Conservation (phyloP, 2,888 invertebrate genomes). For the Parnassius orleans region DNA sequence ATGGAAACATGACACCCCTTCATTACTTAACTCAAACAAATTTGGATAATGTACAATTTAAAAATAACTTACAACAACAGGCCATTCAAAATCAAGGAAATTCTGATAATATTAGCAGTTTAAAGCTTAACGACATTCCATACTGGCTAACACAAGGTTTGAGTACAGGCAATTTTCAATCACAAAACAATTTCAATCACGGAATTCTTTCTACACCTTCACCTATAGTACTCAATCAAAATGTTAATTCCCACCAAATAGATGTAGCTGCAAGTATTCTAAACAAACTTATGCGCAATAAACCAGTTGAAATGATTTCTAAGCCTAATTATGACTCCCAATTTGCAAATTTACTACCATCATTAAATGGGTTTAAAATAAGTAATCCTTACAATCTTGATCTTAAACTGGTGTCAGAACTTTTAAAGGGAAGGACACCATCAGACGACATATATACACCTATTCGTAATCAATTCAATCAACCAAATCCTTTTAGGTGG, state of each 20-base stretch:
- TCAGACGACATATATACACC: slow-evolving; percentile 58
- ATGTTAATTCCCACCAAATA: slow-evolving; percentile 67
- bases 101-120: slow-evolving; percentile 52
- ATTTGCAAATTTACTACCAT: slow-evolving; percentile 52
- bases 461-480: slow-evolving; percentile 57
- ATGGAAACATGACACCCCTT: slow-evolving; percentile 45
- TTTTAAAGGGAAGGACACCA: slow-evolving; percentile 67
- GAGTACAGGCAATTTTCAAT: slow-evolving; percentile 45
- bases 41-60: slow-evolving; percentile 52
- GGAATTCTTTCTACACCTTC: slow-evolving; percentile 55
- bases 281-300: slow-evolving; percentile 58
- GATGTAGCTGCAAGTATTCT: slow-evolving; percentile 63
- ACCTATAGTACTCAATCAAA: slow-evolving; percentile 68
- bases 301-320: slow-evolving; percentile 46
- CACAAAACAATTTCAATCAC: slow-evolving; percentile 61
- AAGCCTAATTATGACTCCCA: slow-evolving; percentile 62
- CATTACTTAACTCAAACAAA: slow-evolving; percentile 49
- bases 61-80: slow-evolving; percentile 49
- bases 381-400: slow-evolving; percentile 77
- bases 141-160: slow-evolving; percentile 60
- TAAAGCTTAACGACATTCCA: slow-evolving; percentile 69
- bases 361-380: slow-evolving; percentile 75
- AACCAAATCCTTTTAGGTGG: slow-evolving; percentile 55
- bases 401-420: slow-evolving; percentile 69
- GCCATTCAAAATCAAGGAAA: slow-evolving; percentile 47